A percentile compares a stretch with the other conserved stretches of the same genome.
Evolutionary conservation across 2,888 invertebrate genomes (phyloP).

Genomic region (Scrobipalpa atriplicella): DNA sequence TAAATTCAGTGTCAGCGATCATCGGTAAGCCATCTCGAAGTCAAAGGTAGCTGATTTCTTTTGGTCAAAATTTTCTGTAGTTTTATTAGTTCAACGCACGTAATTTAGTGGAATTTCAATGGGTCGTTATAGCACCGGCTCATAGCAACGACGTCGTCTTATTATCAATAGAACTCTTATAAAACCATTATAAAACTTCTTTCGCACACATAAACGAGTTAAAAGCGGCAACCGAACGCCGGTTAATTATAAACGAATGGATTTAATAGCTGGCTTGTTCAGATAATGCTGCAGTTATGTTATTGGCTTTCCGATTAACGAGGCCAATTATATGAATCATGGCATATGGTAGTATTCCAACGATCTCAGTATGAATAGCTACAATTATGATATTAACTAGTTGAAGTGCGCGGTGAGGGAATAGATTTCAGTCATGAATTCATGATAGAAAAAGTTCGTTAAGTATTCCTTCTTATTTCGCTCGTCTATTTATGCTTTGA

Average conservation of each 20-base stretch:
- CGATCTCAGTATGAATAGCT: background rate
- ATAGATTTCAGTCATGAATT: no score
- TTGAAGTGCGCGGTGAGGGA: background rate
- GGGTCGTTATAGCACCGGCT: no score
- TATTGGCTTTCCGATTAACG: slow-evolving; percentile 49
- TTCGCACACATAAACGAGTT: background rate
- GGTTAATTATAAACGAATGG: slow-evolving; percentile 50
- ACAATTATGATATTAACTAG: slow-evolving; percentile 1
- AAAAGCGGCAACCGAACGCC: slow-evolving; percentile 41
- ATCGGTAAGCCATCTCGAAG: no score
- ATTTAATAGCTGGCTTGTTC: slow-evolving; percentile 48
- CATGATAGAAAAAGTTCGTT: no score
- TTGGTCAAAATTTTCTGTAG: no score
- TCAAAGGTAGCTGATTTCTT: no score
- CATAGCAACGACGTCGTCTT: background rate
- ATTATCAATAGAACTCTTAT: background rate
- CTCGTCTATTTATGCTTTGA: no score
- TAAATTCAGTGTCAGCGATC: no score
- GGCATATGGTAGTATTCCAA: slow-evolving; percentile 12
- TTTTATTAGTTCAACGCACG: no score
- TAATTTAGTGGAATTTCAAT: no score
- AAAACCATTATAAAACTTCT: background rate
- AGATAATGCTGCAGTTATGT: slow-evolving; percentile 51
- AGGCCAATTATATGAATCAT: slow-evolving; percentile 31
- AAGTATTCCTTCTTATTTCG: no score